Evolutionary conservation across 2,113 vertebrate genomes (phyloP), one percentile per base, ranked within the genome.

Genomic region (Aphelocoma coerulescens): DNA sequence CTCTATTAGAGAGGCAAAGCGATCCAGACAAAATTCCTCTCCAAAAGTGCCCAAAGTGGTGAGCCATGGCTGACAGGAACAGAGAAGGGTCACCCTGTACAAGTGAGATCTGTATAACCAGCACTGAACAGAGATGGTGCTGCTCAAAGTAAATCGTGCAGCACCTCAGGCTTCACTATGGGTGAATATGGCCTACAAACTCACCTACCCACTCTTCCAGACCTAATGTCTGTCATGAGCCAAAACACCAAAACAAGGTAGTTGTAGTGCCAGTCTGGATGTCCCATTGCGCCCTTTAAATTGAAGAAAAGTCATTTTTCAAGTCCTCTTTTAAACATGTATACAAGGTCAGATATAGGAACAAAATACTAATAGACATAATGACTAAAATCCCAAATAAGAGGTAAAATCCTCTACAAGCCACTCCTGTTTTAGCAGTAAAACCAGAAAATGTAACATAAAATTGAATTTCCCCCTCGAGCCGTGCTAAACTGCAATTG

Each of bases 401-500:
- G 44, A 72, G 18, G 57, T 91, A 81, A 92, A 93, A 84, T 75
- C 68, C n/a, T 81, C 82, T 68, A 41, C 43, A 57, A 91, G 35
- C 22, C 49, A 46, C 65, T 89, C 83, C 68, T 37, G 51, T 77
- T 90, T 91, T 51, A 93, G 67, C 85, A 73, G 48, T 84, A 78
- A 93, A 96, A 90, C 1, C 59, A 78, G 69, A 91, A 92, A 93
- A 89, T 41, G 68, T 95, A 74, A 75, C 57, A 74, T 95, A 72
- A 92, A 94, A 86, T 55, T 52, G 39, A 93, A 89, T 94, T 96
- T 80, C 2, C 61, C 85, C 76, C 82, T 74, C 27, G 73, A 84
- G 68, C 35, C 6, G 0, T 44, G 39, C 80, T 94, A 80, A 95
- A 59, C 61, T 63, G 52, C 80, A 78, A 74, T 67, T 91, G 65